Base-by-base conservation (phyloP, 2,113 vertebrate genomes). In the Ochotona princeps region DNA sequence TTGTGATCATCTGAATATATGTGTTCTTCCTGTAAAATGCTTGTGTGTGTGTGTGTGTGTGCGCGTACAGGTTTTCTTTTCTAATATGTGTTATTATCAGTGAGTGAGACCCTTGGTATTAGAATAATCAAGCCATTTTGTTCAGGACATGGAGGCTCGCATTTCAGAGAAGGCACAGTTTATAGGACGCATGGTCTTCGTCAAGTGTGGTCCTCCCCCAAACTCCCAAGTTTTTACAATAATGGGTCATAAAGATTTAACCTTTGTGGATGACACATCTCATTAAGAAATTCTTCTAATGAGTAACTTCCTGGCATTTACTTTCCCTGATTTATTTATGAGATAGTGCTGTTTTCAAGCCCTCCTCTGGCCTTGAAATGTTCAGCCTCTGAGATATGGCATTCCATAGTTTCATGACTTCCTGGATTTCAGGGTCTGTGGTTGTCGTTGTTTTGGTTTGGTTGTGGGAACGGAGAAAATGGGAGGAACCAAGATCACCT, bases 371-470 rank as follows among this genome's bases (percentile, higher is more conserved):
- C 87, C 49, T 51, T 28, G 23, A 51, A 32, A 51, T 15, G 51
- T 18, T 69, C 70, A 75, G 25, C 35, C 38, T 2, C 0, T 26
- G 57, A 49, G 25, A 5, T 2, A 8, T 15, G n/a, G 66, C 65
- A 4, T 20, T 8, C 80, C 51, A 17, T 18, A 74, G 38, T 73
- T 67, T 86, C 83, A 20, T 65, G 87, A 95, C 51, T 91, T 94
- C 86, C 79, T 92, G 61, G 86, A 67, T 57, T 49, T 30, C 92
- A 78, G 72, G 57, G 87, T 18, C 78, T 32, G 21, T 78, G 82
- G 44, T 35, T 94, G 85, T 51, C 26, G 92, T 82, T 69, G 60
- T 79, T 23, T 75, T 28, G 21, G 81, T 35, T 65, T 54, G 8
- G 47, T 82, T 7, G 32, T 65, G 28, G 17, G 15, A 51, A n/a